A percentile compares a stretch with the other conserved stretches of the same genome.
These are phyloP conservation scores for Kuschelorhynchus macadamiae DNA, from an alignment of 2,888 invertebrate species.

Conservation along the genomic window DNA sequence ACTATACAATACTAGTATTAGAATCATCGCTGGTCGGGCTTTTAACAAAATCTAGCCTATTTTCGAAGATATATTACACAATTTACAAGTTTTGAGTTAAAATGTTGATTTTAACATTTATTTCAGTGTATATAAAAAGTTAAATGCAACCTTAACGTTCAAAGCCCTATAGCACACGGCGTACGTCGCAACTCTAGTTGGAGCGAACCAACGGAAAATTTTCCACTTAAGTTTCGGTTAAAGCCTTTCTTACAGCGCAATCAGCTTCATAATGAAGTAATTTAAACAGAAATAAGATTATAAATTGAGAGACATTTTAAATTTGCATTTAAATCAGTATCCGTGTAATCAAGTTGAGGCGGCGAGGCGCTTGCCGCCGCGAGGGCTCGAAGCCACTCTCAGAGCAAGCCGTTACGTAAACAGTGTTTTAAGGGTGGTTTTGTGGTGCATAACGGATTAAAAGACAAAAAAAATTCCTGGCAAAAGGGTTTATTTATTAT, in stretches of 20 bases:
- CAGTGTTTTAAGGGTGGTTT: conserved; percentile 43
- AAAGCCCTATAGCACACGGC: too few relatives aligned
- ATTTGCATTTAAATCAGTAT: conserved; percentile 69
- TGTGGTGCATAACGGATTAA: conserved; percentile 34
- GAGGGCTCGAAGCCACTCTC: conserved; percentile 28
- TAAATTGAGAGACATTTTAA: conserved; percentile 69
- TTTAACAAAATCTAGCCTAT: too few relatives aligned
- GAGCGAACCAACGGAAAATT: not conserved
- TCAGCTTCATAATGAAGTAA: conserved; percentile 67
- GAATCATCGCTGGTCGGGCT: too few relatives aligned
- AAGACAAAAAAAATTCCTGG: conserved; percentile 14
- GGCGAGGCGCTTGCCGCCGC: conserved; percentile 48
- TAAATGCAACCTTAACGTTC: too few relatives aligned
- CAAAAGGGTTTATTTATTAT: conserved; percentile 7
- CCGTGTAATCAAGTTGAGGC: conserved; percentile 65
- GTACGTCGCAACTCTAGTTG: too few relatives aligned
- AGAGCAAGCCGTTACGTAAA: conserved; percentile 44
- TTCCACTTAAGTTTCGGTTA: conserved; percentile 13
- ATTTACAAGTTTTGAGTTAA: too few relatives aligned
- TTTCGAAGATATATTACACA: too few relatives aligned
- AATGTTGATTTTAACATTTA: too few relatives aligned
- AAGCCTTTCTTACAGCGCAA: conserved; percentile 54
- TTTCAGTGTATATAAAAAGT: too few relatives aligned
- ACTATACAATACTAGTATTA: too few relatives aligned
- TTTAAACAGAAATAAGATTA: conserved; percentile 69